phyloP scores from a whole-genome alignment of 2,888 invertebrate species.

The Serrognathus titanus region DNA sequence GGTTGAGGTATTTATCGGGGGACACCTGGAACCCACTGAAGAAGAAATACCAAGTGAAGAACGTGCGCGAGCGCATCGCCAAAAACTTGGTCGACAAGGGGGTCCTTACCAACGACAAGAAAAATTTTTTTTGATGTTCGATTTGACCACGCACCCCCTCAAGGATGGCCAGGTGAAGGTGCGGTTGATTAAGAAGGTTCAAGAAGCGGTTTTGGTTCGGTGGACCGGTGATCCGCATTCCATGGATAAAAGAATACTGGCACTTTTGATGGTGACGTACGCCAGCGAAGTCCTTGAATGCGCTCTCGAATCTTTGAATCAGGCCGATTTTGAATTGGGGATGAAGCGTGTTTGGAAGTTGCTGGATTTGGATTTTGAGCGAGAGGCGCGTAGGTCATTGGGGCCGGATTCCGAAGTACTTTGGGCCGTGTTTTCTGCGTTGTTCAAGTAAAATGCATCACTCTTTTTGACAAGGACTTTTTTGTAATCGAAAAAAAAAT shows the following conservation, averaged over 20 bases:
- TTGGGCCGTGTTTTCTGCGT: slow-evolving; percentile 66
- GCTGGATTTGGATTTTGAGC: slow-evolving; percentile 70
- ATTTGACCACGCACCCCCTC: slow-evolving; percentile 97
- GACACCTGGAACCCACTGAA: slow-evolving; percentile 98
- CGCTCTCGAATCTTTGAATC: slow-evolving; percentile 89
- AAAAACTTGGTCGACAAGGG: slow-evolving; percentile 97
- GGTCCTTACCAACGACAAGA: slow-evolving; percentile 93
- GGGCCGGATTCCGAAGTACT: slow-evolving; percentile 58
- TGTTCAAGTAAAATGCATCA: slow-evolving; percentile 6
- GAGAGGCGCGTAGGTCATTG: slow-evolving; percentile 58
- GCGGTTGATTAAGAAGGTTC: slow-evolving; percentile 90
- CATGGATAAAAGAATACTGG: slow-evolving; percentile 85
- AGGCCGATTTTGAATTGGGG: slow-evolving; percentile 91
- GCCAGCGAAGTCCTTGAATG: slow-evolving; percentile 96
- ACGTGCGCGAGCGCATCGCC: slow-evolving; percentile 92
- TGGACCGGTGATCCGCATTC: slow-evolving; percentile 93
- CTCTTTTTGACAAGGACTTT: no score
- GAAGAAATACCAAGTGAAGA: slow-evolving; percentile 89
- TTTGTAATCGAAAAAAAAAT: no score
- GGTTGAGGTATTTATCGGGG: slow-evolving; percentile 96
- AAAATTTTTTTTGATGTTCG: slow-evolving; percentile 90
- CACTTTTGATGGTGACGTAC: slow-evolving; percentile 86
- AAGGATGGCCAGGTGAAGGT: slow-evolving; percentile 88
- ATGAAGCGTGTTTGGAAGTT: slow-evolving; percentile 90
- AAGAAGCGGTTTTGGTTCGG: slow-evolving; percentile 86